phyloP scores from a whole-genome alignment of 2,797 vertebrate species.

The Propithecus deckenii region DNA sequence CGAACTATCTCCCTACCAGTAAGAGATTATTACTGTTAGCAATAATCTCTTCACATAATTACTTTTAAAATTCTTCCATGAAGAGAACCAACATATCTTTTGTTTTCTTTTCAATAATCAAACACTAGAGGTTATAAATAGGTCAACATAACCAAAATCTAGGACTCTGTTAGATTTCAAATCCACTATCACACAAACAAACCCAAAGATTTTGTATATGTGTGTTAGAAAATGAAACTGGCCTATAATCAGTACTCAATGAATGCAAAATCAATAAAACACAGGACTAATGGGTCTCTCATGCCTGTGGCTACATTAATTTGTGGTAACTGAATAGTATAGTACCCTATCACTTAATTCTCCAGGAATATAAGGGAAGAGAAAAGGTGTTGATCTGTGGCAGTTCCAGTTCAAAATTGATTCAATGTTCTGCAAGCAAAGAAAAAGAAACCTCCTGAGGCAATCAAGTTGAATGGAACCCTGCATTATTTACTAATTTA shows the following conservation, averaged over 20 bases:
- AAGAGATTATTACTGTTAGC: neutral
- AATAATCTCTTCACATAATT: neutral
- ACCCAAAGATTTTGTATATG: neutral
- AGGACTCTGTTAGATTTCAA: neutral
- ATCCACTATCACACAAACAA: constrained; percentile 1
- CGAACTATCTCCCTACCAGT: neutral
- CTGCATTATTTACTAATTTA: constrained; percentile 16
- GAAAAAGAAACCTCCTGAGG: neutral
- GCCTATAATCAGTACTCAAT: neutral
- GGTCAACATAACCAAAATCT: constrained; percentile 33
- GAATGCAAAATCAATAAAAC: neutral
- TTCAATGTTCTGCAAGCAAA: neutral
- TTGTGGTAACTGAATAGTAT: neutral
- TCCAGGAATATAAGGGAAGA: neutral
- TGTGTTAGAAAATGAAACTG: constrained; percentile 37
- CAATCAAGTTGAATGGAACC: neutral
- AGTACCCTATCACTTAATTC: neutral
- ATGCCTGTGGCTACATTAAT: neutral
- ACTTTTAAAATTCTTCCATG: constrained; percentile 19
- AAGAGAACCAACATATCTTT: constrained; percentile 26
- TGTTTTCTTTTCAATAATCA: constrained; percentile 41
- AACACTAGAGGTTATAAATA: neutral
- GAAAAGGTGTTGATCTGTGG: neutral
- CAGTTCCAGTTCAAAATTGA: constrained; percentile 12
- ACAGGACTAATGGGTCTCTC: neutral